phyloP scores from a whole-genome alignment of 2,797 vertebrate genomes.

The Crocidura indochinensis region DNA sequence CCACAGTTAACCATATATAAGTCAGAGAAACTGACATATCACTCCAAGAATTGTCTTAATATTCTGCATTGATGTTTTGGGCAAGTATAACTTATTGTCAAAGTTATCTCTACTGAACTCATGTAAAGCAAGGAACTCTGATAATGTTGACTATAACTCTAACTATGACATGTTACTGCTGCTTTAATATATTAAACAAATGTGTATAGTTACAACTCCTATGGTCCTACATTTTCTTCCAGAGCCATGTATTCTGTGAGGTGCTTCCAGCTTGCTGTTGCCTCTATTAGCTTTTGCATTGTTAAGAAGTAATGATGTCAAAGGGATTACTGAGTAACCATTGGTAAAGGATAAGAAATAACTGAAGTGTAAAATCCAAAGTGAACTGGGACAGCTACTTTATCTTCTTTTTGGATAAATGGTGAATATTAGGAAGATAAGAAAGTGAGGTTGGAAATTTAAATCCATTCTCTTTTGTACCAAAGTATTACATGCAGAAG shows the following conservation, averaged over 20 bases:
- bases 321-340: not conserved
- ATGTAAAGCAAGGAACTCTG: not conserved
- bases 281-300: not conserved
- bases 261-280: not conserved
- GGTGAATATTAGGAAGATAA: too few species aligned
- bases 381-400: too few species aligned
- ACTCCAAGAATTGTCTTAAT: not conserved
- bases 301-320: not conserved
- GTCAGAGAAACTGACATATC: not conserved
- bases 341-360: not conserved
- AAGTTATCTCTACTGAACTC: not conserved
- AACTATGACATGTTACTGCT: not conserved
- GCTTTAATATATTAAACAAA: constrained; percentile 8
- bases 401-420: too few species aligned
- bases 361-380: not conserved
- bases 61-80: not conserved
- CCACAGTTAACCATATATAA: not conserved
- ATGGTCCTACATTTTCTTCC: not conserved
- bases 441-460: too few species aligned
- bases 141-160: not conserved
- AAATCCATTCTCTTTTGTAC: too few species aligned
- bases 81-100: constrained; percentile 2
- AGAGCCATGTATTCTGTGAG: not conserved
- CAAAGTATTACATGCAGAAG: too few species aligned
- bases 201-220: not conserved